Conservation (phyloP, 2,888 invertebrate genomes). For the Diarsia mendica region DNA sequence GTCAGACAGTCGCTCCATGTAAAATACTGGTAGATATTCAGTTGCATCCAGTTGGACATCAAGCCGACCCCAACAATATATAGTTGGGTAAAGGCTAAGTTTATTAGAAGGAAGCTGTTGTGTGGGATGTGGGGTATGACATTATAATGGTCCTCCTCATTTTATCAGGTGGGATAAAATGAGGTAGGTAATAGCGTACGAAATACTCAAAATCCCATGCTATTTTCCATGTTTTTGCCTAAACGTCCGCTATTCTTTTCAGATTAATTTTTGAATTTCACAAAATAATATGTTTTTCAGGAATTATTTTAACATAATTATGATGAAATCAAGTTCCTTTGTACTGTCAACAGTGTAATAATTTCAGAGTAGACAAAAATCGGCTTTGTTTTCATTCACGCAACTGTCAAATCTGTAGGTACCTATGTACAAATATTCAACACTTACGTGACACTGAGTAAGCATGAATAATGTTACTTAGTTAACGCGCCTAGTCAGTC, state of each 20-base stretch:
- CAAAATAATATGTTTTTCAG: neutral
- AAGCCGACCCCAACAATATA: neutral
- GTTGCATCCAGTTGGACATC: too few relatives aligned
- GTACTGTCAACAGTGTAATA: neutral
- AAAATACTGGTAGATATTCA: neutral
- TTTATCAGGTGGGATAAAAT: too few relatives aligned
- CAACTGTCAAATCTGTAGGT: neutral
- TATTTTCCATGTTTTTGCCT: too few relatives aligned
- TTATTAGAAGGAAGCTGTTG: too few relatives aligned
- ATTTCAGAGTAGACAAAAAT: neutral
- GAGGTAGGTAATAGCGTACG: too few relatives aligned
- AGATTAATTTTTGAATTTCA: too few relatives aligned
- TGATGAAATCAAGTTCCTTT: neutral
- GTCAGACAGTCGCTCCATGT: neutral
- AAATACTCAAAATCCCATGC: too few relatives aligned
- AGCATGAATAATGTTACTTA: slow-evolving; percentile 7
- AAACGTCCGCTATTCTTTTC: too few relatives aligned
- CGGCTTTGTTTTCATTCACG: neutral
- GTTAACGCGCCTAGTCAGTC: slow-evolving; percentile 24
- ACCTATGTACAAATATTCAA: neutral
- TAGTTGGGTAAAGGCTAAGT: neutral
- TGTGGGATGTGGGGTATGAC: too few relatives aligned
- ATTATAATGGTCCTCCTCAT: too few relatives aligned
- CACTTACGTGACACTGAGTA: slow-evolving; percentile 4
- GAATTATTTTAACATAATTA: neutral